These are phyloP conservation scores for Pectinophora gossypiella DNA, from an alignment of 1,140 invertebrate genomes.

Conservation along the genomic window DNA sequence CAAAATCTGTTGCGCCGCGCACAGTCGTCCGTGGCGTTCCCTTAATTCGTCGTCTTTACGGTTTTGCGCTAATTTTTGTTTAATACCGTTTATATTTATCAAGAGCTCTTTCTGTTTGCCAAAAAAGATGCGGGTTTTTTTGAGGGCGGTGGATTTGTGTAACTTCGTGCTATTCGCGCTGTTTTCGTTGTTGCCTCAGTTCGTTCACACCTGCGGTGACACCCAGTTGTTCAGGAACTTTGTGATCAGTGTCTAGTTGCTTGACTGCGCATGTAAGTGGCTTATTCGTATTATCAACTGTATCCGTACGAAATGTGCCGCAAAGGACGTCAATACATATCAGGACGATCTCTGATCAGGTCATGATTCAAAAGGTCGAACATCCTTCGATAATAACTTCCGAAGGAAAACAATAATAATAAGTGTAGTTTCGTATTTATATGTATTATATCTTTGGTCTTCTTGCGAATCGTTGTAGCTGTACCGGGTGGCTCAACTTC, in stretches of 20 bases:
- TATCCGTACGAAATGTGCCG: too few relatives aligned
- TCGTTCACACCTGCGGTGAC: slow-evolving; percentile 23
- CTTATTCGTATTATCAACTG: neutral
- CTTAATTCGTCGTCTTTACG: slow-evolving; percentile 25
- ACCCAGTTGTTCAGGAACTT: slow-evolving; percentile 24
- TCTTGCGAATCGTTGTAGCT: too few relatives aligned
- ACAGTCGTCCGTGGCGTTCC: slow-evolving; percentile 9
- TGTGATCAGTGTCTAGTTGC: slow-evolving; percentile 23
- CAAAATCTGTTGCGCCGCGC: slow-evolving; percentile 36
- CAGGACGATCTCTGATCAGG: too few relatives aligned
- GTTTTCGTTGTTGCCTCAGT: slow-evolving; percentile 20
- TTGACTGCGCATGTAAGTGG: neutral
- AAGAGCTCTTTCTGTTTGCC: neutral
- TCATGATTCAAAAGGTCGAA: too few relatives aligned
- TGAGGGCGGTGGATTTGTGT: slow-evolving; percentile 18
- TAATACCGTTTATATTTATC: slow-evolving; percentile 4
- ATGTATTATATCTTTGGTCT: too few relatives aligned
- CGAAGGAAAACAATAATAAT: too few relatives aligned
- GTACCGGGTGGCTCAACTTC: too few relatives aligned
- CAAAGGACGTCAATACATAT: too few relatives aligned
- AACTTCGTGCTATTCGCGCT: slow-evolving; percentile 16
- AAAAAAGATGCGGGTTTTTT: slow-evolving; percentile 25
- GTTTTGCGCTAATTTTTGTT: slow-evolving; percentile 15
- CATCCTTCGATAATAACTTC: too few relatives aligned
- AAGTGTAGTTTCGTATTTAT: too few relatives aligned